A percentile compares a stretch with the other conserved stretches of the same genome.
Conservation (phyloP, 53 echinoderm and acorn worm species). For the Temnopleurus reevesii region DNA sequence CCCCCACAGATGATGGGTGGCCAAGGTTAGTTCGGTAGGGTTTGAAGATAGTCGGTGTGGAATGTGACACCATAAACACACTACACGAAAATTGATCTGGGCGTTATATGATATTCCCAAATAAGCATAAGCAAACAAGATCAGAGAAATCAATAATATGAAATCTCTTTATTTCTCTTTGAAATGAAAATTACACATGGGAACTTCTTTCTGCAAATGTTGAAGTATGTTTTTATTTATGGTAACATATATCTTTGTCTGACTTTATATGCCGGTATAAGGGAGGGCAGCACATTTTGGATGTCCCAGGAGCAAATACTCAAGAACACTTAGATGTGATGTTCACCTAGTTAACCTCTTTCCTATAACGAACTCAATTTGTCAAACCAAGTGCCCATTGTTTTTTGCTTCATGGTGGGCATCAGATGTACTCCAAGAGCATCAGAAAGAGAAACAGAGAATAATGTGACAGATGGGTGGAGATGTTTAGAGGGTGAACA, state of each 20-base stretch:
- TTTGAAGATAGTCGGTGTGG: neutral
- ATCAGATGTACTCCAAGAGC: neutral
- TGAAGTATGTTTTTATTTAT: too few species aligned
- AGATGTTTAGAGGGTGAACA: neutral
- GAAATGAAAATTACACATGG: too few species aligned
- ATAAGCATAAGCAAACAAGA: neutral
- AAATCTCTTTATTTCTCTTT: too few species aligned
- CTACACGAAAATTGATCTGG: neutral
- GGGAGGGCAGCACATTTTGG: too few species aligned
- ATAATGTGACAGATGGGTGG: conserved; percentile 36
- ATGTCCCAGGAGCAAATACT: too few species aligned
- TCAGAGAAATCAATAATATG: too few species aligned
- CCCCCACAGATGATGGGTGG: conserved; percentile 33
- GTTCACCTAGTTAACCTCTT: neutral
- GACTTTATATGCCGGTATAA: neutral
- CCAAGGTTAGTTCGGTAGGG: neutral
- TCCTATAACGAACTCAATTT: neutral
- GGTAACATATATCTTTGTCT: too few species aligned
- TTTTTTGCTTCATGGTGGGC: neutral
- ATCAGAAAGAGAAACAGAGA: neutral
- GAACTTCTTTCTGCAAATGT: too few species aligned
- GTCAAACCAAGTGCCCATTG: neutral
- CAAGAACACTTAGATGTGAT: neutral
- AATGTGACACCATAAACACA: neutral
- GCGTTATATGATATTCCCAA: neutral